Conservation (phyloP, 2,888 invertebrate species). For the Dorcus parallelipipedus region DNA sequence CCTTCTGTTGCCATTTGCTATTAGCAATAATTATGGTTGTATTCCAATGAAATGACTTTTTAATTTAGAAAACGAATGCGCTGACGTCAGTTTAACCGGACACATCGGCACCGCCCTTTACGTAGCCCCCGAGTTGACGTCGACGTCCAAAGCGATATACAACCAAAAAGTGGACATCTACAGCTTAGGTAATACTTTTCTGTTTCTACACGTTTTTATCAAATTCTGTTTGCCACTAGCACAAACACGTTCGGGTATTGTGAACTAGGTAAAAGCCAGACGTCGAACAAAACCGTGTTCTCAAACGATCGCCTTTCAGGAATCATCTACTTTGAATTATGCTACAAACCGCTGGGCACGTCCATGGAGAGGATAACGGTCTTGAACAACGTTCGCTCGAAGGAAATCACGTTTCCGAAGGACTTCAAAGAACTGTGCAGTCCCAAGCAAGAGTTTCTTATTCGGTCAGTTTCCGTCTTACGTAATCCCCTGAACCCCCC, state of each 20-base stretch:
- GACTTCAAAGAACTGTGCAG: slow-evolving; percentile 50
- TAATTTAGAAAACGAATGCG: slow-evolving; percentile 37
- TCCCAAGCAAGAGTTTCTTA: background rate
- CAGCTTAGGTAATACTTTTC: slow-evolving; percentile 57
- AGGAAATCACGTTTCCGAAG: slow-evolving; percentile 68
- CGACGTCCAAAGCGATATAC: slow-evolving; percentile 68
- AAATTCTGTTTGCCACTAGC: background rate
- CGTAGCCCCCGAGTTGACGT: slow-evolving; percentile 87
- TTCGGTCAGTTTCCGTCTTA: background rate
- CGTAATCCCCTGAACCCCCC: no score
- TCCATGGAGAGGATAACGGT: slow-evolving; percentile 86
- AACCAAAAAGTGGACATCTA: slow-evolving; percentile 80
- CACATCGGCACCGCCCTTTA: slow-evolving; percentile 94
- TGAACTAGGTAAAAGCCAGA: no score
- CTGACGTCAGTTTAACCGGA: slow-evolving; percentile 61
- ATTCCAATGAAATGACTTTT: background rate
- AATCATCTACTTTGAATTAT: slow-evolving; percentile 95
- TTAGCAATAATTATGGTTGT: no score
- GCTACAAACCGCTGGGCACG: slow-evolving; percentile 77
- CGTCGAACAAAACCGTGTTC: no score
- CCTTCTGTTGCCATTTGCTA: no score
- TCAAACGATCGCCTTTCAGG: slow-evolving; percentile 53
- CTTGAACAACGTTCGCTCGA: slow-evolving; percentile 67
- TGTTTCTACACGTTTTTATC: slow-evolving; percentile 6
- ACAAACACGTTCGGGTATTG: slow-evolving; percentile 1